Percentiles rank a stretch among this genome's conserved stretches.
Evolutionary conservation across 2,797 vertebrate species (phyloP).

Genomic region (Gymnopithys bicolor): DNA sequence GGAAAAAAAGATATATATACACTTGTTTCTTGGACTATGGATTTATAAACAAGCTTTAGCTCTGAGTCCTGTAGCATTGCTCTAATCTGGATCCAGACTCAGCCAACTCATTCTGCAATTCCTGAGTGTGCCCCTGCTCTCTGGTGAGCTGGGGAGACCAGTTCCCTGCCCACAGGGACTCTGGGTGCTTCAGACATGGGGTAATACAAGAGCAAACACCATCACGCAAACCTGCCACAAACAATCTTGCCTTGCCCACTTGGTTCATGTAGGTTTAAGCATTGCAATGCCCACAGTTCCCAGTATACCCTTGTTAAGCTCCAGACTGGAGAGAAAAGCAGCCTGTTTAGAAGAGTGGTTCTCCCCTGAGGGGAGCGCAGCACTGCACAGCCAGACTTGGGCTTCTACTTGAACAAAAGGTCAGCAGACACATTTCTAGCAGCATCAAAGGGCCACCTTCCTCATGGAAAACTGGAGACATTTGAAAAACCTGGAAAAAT

Average conservation of each 20-base stretch:
- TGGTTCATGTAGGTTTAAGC: accelerated
- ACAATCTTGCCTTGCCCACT: too few species aligned
- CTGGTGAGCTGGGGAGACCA: background rate
- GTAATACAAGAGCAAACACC: accelerated
- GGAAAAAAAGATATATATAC: accelerated
- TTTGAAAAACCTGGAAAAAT: background rate
- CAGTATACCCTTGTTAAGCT: accelerated
- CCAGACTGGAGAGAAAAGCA: background rate
- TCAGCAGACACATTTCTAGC: background rate
- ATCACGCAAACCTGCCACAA: accelerated
- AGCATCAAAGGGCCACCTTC: background rate
- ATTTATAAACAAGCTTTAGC: background rate
- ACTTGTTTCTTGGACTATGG: background rate
- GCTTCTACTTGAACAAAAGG: background rate
- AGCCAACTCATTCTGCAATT: background rate
- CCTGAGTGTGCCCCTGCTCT: accelerated
- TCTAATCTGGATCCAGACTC: background rate
- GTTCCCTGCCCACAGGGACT: background rate
- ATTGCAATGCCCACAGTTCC: accelerated
- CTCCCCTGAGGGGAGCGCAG: accelerated
- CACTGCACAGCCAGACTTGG: background rate
- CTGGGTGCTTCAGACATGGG: accelerated
- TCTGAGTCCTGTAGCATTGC: background rate
- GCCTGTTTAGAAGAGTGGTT: background rate
- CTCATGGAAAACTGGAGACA: background rate